Conservation (phyloP, 2,797 vertebrate genomes). For the Spheniscus humboldti region DNA sequence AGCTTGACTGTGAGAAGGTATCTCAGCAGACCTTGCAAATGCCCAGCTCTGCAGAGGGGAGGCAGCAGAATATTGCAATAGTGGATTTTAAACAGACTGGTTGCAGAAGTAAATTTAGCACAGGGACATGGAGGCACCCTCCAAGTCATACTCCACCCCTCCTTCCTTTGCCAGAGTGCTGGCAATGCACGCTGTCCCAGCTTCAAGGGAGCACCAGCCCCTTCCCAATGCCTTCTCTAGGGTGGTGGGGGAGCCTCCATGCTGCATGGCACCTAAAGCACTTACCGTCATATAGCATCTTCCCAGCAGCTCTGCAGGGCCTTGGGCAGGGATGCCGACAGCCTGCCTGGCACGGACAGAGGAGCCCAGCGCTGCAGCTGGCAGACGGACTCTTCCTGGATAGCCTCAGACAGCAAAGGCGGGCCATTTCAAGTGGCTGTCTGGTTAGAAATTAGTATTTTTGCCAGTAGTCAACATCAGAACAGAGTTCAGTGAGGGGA, state of each 20-base stretch:
- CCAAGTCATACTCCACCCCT: not conserved
- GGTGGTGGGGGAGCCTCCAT: not conserved
- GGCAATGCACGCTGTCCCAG: not conserved
- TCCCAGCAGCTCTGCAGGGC: not conserved
- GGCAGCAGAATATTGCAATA: not conserved
- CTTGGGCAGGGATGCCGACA: not conserved
- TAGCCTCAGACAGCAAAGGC: not conserved
- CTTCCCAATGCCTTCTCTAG: not conserved
- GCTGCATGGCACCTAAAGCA: not conserved
- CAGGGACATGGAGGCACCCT: not conserved
- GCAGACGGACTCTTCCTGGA: not conserved
- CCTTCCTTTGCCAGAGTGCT: not conserved
- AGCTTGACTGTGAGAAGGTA: not conserved
- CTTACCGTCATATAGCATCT: rapidly evolving
- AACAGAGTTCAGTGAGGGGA: not conserved
- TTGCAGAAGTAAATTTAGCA: not conserved
- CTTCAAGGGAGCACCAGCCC: not conserved
- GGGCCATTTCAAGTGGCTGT: not conserved
- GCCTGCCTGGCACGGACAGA: not conserved
- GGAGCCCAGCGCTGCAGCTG: not conserved
- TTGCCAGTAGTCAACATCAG: not conserved
- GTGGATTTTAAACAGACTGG: not conserved
- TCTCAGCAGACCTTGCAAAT: not conserved
- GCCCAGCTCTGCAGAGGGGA: not conserved
- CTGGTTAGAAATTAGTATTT: not conserved